A percentile compares a stretch with the other conserved stretches of the same genome.
These are phyloP conservation scores for Sebastes nivosus DNA, from an alignment of 2,797 vertebrate genomes.

Conservation along the genomic window DNA sequence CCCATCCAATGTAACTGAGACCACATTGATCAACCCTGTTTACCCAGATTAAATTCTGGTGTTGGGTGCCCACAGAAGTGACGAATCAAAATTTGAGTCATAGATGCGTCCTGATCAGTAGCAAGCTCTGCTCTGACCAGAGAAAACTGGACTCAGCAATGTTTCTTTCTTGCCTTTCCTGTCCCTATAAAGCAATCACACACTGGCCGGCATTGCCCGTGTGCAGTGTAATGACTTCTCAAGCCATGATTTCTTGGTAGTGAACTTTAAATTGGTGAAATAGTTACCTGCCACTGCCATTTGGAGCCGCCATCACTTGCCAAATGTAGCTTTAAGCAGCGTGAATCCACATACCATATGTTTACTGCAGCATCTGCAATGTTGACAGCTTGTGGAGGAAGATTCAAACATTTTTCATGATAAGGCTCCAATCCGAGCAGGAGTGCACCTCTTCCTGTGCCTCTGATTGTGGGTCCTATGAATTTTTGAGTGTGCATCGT, in stretches of 20 bases:
- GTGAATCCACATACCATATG: conserved; percentile 16
- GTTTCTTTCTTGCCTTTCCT: background rate
- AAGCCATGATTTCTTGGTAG: background rate
- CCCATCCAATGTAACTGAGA: background rate
- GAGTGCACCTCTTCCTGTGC: background rate
- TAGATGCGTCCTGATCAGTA: conserved; percentile 14
- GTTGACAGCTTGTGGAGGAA: conserved; percentile 30
- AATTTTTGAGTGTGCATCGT: conserved; percentile 37
- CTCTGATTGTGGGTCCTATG: conserved; percentile 5
- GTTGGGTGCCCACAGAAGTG: background rate
- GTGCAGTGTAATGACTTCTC: conserved; percentile 25
- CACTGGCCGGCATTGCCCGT: background rate
- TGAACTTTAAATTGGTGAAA: conserved; percentile 22
- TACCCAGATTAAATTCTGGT: background rate
- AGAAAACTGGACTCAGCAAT: background rate
- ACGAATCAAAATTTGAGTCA: background rate
- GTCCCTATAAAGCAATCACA: conserved; percentile 11
- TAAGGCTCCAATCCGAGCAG: background rate
- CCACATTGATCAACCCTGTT: conserved; percentile 22
- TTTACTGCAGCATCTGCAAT: conserved; percentile 33
- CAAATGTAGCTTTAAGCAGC: conserved; percentile 5
- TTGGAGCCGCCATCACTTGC: background rate
- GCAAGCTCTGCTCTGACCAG: background rate
- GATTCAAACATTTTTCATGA: conserved; percentile 7
- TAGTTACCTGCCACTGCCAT: conserved; percentile 11